Conservation (phyloP, 2,888 invertebrate genomes). For the Acleris laterana region DNA sequence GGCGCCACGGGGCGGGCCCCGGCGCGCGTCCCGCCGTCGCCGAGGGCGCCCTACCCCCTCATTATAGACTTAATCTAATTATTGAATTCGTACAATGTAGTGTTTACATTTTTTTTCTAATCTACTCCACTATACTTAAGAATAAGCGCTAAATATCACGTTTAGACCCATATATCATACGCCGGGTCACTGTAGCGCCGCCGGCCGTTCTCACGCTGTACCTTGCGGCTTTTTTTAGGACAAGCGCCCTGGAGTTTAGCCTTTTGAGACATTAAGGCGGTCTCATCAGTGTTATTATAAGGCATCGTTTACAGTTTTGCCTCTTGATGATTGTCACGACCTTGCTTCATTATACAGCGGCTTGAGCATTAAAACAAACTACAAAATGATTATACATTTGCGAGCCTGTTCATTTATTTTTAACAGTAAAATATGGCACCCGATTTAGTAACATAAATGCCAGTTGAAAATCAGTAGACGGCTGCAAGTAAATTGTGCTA, state of each 20-base stretch:
- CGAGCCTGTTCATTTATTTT: neutral
- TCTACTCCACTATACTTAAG: conserved; percentile 82
- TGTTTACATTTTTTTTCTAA: conserved; percentile 84
- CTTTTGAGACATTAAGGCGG: conserved; percentile 60
- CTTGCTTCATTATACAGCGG: conserved; percentile 51
- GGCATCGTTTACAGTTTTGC: conserved; percentile 64
- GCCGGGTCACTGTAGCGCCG: conserved; percentile 73
- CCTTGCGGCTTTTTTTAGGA: conserved; percentile 50
- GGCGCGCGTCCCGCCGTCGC: conserved; percentile 76
- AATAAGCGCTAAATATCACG: conserved; percentile 84
- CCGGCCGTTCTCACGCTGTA: conserved; percentile 72
- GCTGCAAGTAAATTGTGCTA: no score
- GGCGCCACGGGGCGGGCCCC: conserved; percentile 78
- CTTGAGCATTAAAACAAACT: conserved; percentile 31
- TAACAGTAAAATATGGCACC: neutral
- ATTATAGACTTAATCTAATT: conserved; percentile 84
- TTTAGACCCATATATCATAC: conserved; percentile 81
- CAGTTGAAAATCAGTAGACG: neutral
- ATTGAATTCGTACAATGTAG: conserved; percentile 84
- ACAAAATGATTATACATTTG: conserved; percentile 17
- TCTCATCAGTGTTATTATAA: conserved; percentile 63
- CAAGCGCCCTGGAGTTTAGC: conserved; percentile 48
- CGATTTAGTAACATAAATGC: neutral
- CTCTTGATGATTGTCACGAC: conserved; percentile 76
- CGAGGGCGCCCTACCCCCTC: conserved; percentile 70